A percentile compares a stretch with the other conserved stretches of the same genome.
Evolutionary conservation across 2,888 invertebrate species (phyloP).

Genomic region (Candidula unifasciata): DNA sequence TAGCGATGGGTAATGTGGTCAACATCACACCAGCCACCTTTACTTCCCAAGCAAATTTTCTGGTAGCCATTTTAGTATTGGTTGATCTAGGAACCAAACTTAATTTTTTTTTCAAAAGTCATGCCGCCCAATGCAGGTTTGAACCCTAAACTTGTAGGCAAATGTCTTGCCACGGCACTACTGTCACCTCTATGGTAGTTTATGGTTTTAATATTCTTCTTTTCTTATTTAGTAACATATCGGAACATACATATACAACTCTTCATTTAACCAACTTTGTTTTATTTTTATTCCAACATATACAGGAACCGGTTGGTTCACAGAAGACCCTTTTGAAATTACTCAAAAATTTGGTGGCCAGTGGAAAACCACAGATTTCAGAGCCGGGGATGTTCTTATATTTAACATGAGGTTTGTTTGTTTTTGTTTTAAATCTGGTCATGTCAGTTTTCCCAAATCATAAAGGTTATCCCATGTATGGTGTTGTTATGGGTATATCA

Average conservation of each 20-base stretch:
- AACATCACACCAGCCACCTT: too few species aligned
- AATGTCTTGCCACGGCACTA: too few species aligned
- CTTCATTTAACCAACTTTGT: neutral
- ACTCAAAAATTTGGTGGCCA: slow-evolving; percentile 70
- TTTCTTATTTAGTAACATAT: neutral
- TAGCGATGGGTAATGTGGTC: too few species aligned
- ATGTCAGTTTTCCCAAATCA: neutral
- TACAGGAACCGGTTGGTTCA: slow-evolving; percentile 73
- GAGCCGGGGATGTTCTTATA: slow-evolving; percentile 72
- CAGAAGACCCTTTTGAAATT: slow-evolving; percentile 71
- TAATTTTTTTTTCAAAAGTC: too few species aligned
- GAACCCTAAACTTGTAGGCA: too few species aligned
- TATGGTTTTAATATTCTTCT: neutral
- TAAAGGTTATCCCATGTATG: neutral
- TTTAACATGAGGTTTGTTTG: slow-evolving; percentile 68
- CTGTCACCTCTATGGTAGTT: neutral
- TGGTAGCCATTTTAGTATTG: too few species aligned
- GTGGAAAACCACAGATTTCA: slow-evolving; percentile 73
- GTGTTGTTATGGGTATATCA: too few species aligned
- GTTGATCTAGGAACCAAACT: too few species aligned
- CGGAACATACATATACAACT: neutral
- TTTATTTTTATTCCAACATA: neutral
- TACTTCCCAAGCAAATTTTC: too few species aligned
- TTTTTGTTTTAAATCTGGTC: neutral
- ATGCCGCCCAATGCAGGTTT: too few species aligned